These are phyloP conservation scores for Epinephelus malabaricus DNA, from an alignment of 2,797 vertebrate species.

Conservation along the genomic window DNA sequence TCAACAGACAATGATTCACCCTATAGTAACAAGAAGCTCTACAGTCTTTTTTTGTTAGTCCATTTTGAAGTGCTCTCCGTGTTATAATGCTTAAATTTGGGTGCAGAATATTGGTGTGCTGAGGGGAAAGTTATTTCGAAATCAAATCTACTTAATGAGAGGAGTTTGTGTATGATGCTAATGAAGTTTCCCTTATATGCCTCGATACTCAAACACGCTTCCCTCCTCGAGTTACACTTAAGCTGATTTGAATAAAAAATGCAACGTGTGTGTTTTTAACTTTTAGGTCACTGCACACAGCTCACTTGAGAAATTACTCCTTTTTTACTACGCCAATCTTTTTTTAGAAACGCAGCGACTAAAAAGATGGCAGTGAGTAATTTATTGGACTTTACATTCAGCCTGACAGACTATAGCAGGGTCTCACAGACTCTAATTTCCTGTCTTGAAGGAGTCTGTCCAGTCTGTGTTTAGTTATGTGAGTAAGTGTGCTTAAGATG, in stretches of 20 bases:
- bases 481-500: constrained; percentile 85
- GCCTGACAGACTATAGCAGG: constrained; percentile 39
- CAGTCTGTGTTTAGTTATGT: constrained; percentile 74
- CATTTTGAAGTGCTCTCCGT: not conserved
- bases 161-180: constrained; percentile 36
- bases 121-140: not conserved
- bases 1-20: not conserved
- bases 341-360: constrained; percentile 11
- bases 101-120: constrained; percentile 17
- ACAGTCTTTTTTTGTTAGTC: not conserved
- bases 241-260: constrained; percentile 49
- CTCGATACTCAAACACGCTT: constrained; percentile 38
- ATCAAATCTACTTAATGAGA: constrained; percentile 29
- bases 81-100: not conserved
- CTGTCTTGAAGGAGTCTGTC: constrained; percentile 66
- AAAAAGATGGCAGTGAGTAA: constrained; percentile 22
- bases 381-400: constrained; percentile 58
- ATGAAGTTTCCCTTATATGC: constrained; percentile 41
- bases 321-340: constrained; percentile 11
- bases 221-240: constrained; percentile 28
- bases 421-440: constrained; percentile 61
- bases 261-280: constrained; percentile 2
- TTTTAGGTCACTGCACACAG: constrained; percentile 35
- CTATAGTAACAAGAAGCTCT: not conserved
- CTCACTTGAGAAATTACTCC: constrained; percentile 15